Conservation (phyloP, 2,888 invertebrate species). For the Rapana venosa region DNA sequence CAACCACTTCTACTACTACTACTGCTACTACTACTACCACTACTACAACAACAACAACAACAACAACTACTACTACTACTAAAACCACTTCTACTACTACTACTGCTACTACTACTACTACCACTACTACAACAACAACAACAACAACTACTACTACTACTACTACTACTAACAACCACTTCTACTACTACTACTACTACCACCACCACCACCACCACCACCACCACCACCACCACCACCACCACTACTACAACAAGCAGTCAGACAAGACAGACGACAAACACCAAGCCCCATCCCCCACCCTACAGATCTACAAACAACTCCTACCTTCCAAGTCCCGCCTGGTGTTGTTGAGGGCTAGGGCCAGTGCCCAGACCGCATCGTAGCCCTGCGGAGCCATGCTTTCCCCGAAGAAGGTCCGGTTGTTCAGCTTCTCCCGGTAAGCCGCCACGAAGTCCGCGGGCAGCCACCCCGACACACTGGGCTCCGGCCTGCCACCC, state of each 20-base stretch:
- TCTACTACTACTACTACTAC: too few relatives aligned
- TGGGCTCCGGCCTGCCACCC: conserved; percentile 3
- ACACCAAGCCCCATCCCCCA: background rate
- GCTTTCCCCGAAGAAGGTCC: conserved; percentile 24
- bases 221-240: background rate
- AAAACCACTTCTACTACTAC: too few relatives aligned
- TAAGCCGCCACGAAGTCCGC: conserved; percentile 24
- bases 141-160: too few relatives aligned
- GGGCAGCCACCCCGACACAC: conserved; percentile 21
- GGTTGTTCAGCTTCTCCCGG: background rate
- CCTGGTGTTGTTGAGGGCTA: conserved; percentile 49
- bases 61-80: too few relatives aligned
- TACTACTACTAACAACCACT: too few relatives aligned
- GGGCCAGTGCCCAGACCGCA: conserved; percentile 52
- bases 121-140: too few relatives aligned
- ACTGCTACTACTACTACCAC: too few relatives aligned
- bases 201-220: too few relatives aligned
- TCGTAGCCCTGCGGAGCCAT: conserved; percentile 49
- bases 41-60: too few relatives aligned
- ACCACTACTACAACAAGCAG: background rate
- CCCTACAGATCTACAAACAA: background rate
- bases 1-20: too few relatives aligned
- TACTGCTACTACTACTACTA: too few relatives aligned
- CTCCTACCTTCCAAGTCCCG: background rate
- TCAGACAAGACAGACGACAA: background rate